Conservation (phyloP, 2,888 invertebrate species). For the Mythimna loreyi region DNA sequence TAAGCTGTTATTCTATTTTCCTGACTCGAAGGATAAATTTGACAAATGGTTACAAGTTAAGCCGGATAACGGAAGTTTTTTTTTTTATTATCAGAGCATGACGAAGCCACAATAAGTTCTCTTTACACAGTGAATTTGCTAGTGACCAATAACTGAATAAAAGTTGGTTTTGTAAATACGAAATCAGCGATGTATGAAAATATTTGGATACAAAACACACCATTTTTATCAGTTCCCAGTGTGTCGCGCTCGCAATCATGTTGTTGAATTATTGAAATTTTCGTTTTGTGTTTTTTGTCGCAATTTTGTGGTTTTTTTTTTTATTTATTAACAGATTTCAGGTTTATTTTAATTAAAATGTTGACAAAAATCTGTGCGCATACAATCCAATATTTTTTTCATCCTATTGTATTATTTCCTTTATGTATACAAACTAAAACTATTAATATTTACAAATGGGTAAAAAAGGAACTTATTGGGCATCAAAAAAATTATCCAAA, state of each 20-base stretch:
- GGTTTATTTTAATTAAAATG: not conserved
- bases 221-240: conserved; percentile 48
- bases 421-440: too few relatives aligned
- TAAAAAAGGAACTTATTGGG: too few relatives aligned
- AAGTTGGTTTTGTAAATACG: conserved; percentile 38
- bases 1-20: conserved; percentile 44
- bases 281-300: conserved; percentile 6
- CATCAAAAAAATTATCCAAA: too few relatives aligned
- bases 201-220: conserved; percentile 8
- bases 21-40: conserved; percentile 45
- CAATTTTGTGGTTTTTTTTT: conserved; percentile 8
- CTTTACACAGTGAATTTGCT: conserved; percentile 36
- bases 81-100: conserved; percentile 56
- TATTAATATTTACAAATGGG: too few relatives aligned
- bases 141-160: conserved; percentile 42
- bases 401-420: too few relatives aligned
- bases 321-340: conserved; percentile 3
- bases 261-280: conserved; percentile 27
- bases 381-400: not conserved
- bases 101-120: conserved; percentile 47
- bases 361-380: not conserved
- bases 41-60: conserved; percentile 52
- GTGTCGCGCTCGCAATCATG: conserved; percentile 23
- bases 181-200: conserved; percentile 44
- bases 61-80: conserved; percentile 43